Evolutionary conservation across 1,140 invertebrate genomes (phyloP).

Genomic region (Brachionus plicatilis): DNA sequence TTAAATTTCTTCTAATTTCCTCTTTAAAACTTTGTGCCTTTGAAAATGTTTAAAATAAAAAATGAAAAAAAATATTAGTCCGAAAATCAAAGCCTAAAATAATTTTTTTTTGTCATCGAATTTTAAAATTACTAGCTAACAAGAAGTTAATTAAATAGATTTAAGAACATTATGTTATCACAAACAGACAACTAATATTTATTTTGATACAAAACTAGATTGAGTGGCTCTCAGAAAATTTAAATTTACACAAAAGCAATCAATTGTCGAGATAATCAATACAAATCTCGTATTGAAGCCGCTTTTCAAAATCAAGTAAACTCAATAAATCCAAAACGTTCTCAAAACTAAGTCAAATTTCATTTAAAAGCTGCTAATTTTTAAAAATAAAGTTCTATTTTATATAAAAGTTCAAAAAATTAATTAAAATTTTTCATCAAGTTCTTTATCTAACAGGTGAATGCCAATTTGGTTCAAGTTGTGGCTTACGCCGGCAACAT

Average conservation of each 20-base stretch:
- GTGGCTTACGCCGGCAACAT: neutral
- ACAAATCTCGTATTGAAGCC: neutral
- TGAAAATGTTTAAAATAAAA: too few relatives aligned
- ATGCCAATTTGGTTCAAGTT: slow-evolving; percentile 22
- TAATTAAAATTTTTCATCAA: slow-evolving; percentile 1
- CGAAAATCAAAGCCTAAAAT: neutral
- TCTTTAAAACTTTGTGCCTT: too few relatives aligned
- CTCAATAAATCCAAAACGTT: neutral
- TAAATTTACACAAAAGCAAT: neutral
- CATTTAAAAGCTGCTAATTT: neutral
- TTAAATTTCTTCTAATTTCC: too few relatives aligned
- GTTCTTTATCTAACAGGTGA: neutral
- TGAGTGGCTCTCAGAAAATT: neutral
- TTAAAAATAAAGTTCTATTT: slow-evolving; percentile 20
- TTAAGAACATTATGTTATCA: neutral
- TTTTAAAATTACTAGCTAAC: neutral
- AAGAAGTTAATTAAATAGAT: neutral
- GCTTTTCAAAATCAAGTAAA: neutral
- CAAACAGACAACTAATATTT: neutral
- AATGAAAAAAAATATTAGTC: too few relatives aligned
- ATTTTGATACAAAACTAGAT: neutral
- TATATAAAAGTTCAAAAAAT: neutral
- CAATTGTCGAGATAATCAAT: neutral
- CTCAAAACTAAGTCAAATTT: neutral
- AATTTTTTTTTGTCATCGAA: neutral